Evolutionary conservation across 1,140 invertebrate genomes (phyloP).

Genomic region (silkworm (Bombyx mori)): DNA sequence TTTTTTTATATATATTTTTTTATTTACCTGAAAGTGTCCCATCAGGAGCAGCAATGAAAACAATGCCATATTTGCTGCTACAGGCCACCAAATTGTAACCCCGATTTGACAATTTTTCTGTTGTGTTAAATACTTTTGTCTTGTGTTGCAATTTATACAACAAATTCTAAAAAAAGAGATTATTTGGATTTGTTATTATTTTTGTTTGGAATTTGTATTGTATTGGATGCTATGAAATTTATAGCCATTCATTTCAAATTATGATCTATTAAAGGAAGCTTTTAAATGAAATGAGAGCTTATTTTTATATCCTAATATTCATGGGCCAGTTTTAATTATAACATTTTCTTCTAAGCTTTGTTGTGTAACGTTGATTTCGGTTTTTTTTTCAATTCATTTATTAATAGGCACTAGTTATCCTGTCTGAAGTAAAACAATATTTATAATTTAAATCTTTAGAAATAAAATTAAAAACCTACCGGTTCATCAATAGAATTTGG

Average conservation of each 20-base stretch:
- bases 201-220: background rate
- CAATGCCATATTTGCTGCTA: constrained; percentile 52
- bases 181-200: background rate
- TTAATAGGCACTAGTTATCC: too few species aligned
- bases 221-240: too few species aligned
- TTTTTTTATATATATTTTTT: too few species aligned
- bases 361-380: too few species aligned
- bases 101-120: constrained; percentile 36
- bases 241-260: too few species aligned
- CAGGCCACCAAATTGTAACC: constrained; percentile 52
- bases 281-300: too few species aligned
- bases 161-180: constrained; percentile 35
- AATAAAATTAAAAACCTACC: constrained; percentile 25
- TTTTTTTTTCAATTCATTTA: too few species aligned
- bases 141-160: constrained; percentile 58
- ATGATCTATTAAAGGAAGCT: too few species aligned
- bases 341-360: too few species aligned
- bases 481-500: constrained; percentile 51
- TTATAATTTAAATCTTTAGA: constrained; percentile 4
- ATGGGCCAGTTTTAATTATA: too few species aligned
- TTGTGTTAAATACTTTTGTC: constrained; percentile 56
- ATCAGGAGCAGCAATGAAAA: constrained; percentile 51
- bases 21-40: constrained; percentile 41
- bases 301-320: too few species aligned
- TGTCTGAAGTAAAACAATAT: constrained; percentile 3